These are phyloP conservation scores for Rhea americana DNA, from an alignment of 2,113 vertebrate genomes.

Conservation along the genomic window DNA sequence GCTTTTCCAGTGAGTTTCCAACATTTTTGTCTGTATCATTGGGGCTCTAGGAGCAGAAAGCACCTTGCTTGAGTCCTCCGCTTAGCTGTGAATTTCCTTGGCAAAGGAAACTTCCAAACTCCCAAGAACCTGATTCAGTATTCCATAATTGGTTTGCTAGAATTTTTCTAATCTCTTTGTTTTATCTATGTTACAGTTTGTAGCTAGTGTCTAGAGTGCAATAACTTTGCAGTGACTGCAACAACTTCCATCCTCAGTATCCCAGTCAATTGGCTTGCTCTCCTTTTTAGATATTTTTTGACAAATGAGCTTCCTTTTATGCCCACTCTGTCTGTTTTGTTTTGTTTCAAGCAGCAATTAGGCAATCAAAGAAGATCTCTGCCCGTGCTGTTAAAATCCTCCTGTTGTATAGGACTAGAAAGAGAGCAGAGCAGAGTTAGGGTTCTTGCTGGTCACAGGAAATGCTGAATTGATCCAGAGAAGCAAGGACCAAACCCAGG, in stretches of 20 bases:
- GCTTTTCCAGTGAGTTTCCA: background rate
- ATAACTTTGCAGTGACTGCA: background rate
- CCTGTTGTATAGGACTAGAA: background rate
- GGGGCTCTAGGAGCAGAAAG: background rate
- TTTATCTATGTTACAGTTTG: background rate
- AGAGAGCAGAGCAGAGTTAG: background rate
- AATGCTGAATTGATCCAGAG: background rate
- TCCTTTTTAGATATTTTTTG: constrained; percentile 37
- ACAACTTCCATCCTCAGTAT: background rate
- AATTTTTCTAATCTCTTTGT: background rate
- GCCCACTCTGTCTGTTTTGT: background rate
- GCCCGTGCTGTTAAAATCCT: background rate
- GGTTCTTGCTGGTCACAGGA: background rate
- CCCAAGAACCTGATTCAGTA: background rate
- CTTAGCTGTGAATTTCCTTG: background rate
- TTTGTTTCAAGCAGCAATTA: constrained; percentile 31
- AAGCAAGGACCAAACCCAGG: background rate
- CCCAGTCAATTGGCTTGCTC: background rate
- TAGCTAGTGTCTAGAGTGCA: background rate
- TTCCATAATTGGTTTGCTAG: background rate
- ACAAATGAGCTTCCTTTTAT: constrained; percentile 26
- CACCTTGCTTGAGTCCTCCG: background rate
- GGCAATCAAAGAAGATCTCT: background rate
- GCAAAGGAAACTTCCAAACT: no score
- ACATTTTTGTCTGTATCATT: background rate